phyloP scores from a whole-genome alignment of 1,140 invertebrate genomes.

The Temnothorax curvispinosus region DNA sequence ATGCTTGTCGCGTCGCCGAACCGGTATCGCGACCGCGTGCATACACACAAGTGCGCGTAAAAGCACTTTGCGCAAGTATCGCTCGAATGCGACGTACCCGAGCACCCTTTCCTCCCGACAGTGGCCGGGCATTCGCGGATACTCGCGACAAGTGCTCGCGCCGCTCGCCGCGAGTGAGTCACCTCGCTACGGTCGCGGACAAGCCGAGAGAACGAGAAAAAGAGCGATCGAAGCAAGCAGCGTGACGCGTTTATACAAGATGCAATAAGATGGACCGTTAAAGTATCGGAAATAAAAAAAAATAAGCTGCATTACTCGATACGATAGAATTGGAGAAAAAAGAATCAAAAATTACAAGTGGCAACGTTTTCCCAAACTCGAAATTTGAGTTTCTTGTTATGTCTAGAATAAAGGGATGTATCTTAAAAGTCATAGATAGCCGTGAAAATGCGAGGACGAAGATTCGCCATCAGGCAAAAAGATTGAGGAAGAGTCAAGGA shows the following conservation, averaged over 20 bases:
- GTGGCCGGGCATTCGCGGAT: slow-evolving; percentile 50
- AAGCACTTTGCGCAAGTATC: slow-evolving; percentile 68
- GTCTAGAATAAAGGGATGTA: neutral
- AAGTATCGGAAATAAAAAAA: neutral
- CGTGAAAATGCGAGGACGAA: neutral
- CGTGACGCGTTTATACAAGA: neutral
- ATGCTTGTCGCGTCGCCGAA: slow-evolving; percentile 36
- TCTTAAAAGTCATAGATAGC: neutral
- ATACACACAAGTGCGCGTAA: slow-evolving; percentile 53
- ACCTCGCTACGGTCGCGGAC: slow-evolving; percentile 58
- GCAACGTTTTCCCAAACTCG: neutral
- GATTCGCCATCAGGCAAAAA: neutral
- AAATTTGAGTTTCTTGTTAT: neutral
- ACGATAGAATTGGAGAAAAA: neutral
- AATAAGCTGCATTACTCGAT: neutral
- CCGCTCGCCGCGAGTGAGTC: slow-evolving; percentile 66
- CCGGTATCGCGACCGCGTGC: slow-evolving; percentile 35
- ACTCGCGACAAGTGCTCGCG: slow-evolving; percentile 71
- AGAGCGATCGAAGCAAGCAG: slow-evolving; percentile 12
- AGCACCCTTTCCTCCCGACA: slow-evolving; percentile 58
- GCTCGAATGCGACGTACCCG: slow-evolving; percentile 45
- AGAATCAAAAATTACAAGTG: neutral
- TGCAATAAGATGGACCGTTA: neutral
- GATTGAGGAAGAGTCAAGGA: neutral
- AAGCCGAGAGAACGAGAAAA: slow-evolving; percentile 41